phyloP scores from a whole-genome alignment of 2,888 invertebrate genomes.

The Lysandra bellargus region DNA sequence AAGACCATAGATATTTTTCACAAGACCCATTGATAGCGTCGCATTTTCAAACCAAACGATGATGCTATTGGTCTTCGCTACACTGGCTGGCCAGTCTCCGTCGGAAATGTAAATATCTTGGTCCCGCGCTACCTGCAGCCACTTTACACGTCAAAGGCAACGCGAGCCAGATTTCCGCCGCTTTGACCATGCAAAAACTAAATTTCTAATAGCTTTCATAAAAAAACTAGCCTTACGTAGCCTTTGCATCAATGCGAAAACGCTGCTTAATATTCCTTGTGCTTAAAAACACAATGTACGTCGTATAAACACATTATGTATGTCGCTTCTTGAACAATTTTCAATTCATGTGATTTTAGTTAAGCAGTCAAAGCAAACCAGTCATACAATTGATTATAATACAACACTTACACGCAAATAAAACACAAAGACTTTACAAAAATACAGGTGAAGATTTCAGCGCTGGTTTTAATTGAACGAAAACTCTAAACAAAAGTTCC shows the following conservation, averaged over 20 bases:
- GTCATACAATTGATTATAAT: neutral
- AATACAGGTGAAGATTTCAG: constrained; percentile 1
- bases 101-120: constrained; percentile 35
- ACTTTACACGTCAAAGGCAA: constrained; percentile 38
- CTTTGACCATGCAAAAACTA: constrained; percentile 16
- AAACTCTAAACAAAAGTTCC: constrained; percentile 5
- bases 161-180: constrained; percentile 32
- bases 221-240: neutral
- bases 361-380: neutral
- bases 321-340: too few species aligned
- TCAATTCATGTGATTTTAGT: neutral
- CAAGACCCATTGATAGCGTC: neutral
- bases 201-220: constrained; percentile 12
- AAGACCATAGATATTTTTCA: neutral
- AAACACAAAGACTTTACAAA: constrained; percentile 9
- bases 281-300: neutral
- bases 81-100: neutral
- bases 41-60: neutral
- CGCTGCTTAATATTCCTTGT: neutral
- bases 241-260: neutral
- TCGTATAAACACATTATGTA: too few species aligned
- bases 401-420: neutral
- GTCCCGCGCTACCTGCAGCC: constrained; percentile 36
- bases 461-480: constrained; percentile 6
- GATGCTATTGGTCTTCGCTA: neutral